These are phyloP conservation scores for Antitype chi DNA, from an alignment of 2,888 invertebrate genomes.

Conservation along the genomic window DNA sequence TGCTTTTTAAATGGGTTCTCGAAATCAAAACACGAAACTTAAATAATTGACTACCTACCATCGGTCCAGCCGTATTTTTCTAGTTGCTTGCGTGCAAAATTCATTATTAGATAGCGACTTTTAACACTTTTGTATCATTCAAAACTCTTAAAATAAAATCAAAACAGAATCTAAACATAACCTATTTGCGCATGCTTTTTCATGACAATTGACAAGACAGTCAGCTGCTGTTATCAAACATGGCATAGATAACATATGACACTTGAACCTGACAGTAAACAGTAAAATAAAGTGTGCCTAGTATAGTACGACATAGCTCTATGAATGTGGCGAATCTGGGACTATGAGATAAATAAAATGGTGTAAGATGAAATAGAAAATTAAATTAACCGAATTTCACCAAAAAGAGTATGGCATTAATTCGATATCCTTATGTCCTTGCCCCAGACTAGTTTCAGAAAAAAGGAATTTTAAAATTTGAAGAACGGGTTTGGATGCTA, in stretches of 20 bases:
- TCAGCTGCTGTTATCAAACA: not conserved
- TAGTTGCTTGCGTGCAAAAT: conserved; percentile 93
- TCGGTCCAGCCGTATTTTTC: conserved; percentile 94
- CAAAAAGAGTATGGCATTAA: too few relatives aligned
- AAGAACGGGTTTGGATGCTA: too few relatives aligned
- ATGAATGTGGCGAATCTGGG: not conserved
- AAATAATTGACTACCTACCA: conserved; percentile 80
- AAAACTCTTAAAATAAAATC: not conserved
- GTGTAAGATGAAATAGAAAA: too few relatives aligned
- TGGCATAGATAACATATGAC: conserved; percentile 3
- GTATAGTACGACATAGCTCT: not conserved
- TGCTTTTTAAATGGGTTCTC: not conserved
- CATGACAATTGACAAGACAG: too few relatives aligned
- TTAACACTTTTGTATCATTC: not conserved
- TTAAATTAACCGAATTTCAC: too few relatives aligned
- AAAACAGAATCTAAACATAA: conserved; percentile 31
- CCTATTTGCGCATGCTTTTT: conserved; percentile 33
- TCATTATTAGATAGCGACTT: conserved; percentile 82
- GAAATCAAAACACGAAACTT: not conserved
- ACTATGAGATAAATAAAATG: too few relatives aligned
- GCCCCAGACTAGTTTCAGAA: too few relatives aligned
- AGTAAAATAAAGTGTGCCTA: conserved; percentile 1
- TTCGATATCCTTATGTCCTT: too few relatives aligned
- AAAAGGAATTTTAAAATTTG: too few relatives aligned
- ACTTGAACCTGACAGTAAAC: too few relatives aligned